These are phyloP conservation scores for Anseranas semipalmata DNA, from an alignment of 2,113 vertebrate species.

Conservation along the genomic window DNA sequence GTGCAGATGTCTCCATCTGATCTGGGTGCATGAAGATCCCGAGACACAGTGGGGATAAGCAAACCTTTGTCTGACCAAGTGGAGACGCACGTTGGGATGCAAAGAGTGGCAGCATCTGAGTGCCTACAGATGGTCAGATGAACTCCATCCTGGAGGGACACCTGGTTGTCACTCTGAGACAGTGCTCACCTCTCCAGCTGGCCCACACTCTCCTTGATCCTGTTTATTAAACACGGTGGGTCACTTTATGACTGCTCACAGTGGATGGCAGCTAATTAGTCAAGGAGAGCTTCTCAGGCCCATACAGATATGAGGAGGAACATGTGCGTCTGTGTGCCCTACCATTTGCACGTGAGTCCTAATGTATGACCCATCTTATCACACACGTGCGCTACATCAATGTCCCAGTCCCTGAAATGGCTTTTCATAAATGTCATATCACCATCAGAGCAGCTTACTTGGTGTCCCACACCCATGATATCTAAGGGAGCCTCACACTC, in stretches of 20 bases:
- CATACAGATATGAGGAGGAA: neutral
- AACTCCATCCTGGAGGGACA: neutral
- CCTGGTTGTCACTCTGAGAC: neutral
- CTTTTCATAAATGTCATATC: neutral
- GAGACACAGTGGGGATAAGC: neutral
- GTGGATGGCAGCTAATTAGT: neutral
- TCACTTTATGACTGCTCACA: neutral
- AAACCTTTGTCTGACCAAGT: neutral
- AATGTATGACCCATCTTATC: neutral
- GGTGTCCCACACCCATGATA: neutral
- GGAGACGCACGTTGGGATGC: neutral
- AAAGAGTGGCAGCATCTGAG: neutral
- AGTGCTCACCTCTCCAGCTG: neutral
- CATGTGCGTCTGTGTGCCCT: rapidly evolving
- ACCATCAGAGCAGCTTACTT: neutral
- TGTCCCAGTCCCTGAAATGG: neutral
- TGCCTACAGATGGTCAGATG: neutral
- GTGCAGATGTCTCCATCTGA: neutral
- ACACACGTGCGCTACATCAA: neutral
- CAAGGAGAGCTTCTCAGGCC: neutral
- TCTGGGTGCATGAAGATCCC: neutral
- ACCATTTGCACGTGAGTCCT: neutral
- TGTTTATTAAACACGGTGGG: neutral
- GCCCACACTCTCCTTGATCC: neutral
- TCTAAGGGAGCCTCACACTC: neutral